Base-by-base conservation (phyloP, 2,888 invertebrate genomes). In the Blomia tropicalis region DNA sequence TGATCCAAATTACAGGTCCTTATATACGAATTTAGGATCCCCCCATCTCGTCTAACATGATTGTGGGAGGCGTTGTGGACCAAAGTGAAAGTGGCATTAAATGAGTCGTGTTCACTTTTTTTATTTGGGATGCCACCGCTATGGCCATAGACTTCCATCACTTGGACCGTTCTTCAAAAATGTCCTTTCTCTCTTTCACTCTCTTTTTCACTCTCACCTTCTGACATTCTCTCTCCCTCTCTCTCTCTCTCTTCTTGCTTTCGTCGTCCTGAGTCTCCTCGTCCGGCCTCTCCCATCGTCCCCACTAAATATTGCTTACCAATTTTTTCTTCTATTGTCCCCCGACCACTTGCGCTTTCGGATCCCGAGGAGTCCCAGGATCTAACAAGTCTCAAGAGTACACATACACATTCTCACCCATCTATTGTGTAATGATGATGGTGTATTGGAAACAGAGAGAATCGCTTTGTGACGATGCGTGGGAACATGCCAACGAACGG, bases 381-480 rank as follows among this genome's bases (percentile, higher is more conserved):
- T 47, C 11, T 47, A 14, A 7, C 23, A 14, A 41, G 41, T 41
- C 14, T 17, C 14, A 41, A 41, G 41, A n/a, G 41, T n/a, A n/a
- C n/a, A 41, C 14, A 41, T n/a, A 41, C 14, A 41, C 41, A 41
- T 41, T 41, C 41, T 17, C 41, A 41, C 41, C 41, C 14, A 17
- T 14, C 51, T 47, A 47, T 47, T 47, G 51, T 47, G 51, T 19
- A 47, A 47, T 27, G n/a, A 7, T n/a, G n/a, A n/a, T n/a, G n/a
- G n/a, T n/a, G n/a, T n/a, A 41, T 14, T n/a, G n/a, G 41, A 14
- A 41, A n/a, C 41, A 19, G 11, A 11, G n/a, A 27, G 51, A 47
- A 47, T 47, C 51, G 51, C 36, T 36, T 36, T 36, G 36, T 36
- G 36, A n/a, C 51, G 51, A 47, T 47, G 51, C 51, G 51, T 47